Percentiles rank a stretch among this genome's conserved stretches.
Evolutionary conservation across 1,140 invertebrate species (phyloP).

Genomic region (Sitophilus oryzae): DNA sequence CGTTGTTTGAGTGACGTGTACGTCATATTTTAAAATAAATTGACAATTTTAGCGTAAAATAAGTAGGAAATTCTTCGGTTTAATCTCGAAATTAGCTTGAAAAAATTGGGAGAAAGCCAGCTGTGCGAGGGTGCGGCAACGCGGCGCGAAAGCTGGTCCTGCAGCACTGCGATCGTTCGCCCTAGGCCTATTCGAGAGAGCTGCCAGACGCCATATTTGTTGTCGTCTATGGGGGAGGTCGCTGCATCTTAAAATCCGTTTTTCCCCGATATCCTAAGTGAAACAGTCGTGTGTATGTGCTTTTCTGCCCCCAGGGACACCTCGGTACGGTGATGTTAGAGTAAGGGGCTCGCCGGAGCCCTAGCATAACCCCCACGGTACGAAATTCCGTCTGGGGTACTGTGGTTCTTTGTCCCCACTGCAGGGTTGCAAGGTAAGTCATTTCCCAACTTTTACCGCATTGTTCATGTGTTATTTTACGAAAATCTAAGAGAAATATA

Average conservation of each 20-base stretch:
- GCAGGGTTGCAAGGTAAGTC: slow-evolving; percentile 25
- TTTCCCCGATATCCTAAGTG: slow-evolving; percentile 26
- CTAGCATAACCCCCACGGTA: not conserved
- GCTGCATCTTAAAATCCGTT: slow-evolving; percentile 34
- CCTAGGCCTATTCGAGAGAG: not conserved
- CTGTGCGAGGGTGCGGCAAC: not conserved
- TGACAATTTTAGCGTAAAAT: no score
- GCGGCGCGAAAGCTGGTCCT: not conserved
- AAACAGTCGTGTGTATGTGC: slow-evolving; percentile 16
- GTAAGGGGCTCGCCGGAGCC: slow-evolving; percentile 22
- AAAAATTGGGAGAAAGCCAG: not conserved
- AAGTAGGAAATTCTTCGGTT: no score
- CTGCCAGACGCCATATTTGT: slow-evolving; percentile 53
- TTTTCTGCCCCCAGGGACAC: slow-evolving; percentile 9
- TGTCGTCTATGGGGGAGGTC: slow-evolving; percentile 53
- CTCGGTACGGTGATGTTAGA: slow-evolving; percentile 20
- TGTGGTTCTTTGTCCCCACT: slow-evolving; percentile 19
- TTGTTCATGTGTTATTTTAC: no score
- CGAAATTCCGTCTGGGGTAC: slow-evolving; percentile 6
- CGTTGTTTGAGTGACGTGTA: not conserved
- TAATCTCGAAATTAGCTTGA: not conserved
- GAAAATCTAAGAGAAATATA: no score
- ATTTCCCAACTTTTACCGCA: no score
- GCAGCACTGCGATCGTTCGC: slow-evolving; percentile 1
- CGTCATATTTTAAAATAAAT: not conserved